Conservation (phyloP, 2,797 vertebrate species). For the Spatula versicolor region DNA sequence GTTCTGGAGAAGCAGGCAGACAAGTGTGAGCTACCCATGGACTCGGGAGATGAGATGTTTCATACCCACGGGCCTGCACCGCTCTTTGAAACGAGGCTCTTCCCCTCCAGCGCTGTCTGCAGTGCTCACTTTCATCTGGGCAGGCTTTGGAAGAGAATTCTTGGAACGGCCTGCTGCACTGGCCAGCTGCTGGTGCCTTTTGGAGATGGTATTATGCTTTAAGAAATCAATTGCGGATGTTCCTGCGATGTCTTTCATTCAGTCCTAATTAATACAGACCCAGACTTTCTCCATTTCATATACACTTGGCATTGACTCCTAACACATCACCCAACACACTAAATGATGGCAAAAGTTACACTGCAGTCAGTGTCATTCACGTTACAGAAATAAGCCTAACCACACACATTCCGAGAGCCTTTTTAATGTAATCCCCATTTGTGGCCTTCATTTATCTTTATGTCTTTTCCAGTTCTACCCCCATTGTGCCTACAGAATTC, state of each 20-base stretch:
- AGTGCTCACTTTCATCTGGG: not conserved
- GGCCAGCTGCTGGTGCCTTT: not conserved
- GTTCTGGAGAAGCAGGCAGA: not conserved
- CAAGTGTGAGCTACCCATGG: not conserved
- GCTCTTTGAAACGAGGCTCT: constrained; percentile 6
- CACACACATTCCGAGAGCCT: not conserved
- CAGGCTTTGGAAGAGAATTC: not conserved
- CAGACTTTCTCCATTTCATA: not conserved
- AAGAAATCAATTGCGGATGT: not conserved
- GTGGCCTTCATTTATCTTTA: constrained; percentile 22
- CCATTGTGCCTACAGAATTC: constrained; percentile 22
- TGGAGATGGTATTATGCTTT: not conserved
- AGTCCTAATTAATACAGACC: not conserved
- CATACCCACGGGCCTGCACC: not conserved
- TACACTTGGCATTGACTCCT: not conserved
- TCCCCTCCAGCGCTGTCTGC: not conserved
- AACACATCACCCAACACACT: not conserved
- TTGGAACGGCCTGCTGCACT: not conserved
- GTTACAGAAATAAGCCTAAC: not conserved
- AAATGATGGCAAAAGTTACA: not conserved
- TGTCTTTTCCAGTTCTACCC: constrained; percentile 16
- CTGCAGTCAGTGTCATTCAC: not conserved
- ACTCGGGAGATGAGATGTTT: not conserved
- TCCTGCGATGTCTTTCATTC: not conserved
- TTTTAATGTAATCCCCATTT: not conserved